Evolutionary conservation across 1,140 invertebrate genomes (phyloP), one percentile per base, ranked within the genome.

Genomic region (Euura saliciscinereae): DNA sequence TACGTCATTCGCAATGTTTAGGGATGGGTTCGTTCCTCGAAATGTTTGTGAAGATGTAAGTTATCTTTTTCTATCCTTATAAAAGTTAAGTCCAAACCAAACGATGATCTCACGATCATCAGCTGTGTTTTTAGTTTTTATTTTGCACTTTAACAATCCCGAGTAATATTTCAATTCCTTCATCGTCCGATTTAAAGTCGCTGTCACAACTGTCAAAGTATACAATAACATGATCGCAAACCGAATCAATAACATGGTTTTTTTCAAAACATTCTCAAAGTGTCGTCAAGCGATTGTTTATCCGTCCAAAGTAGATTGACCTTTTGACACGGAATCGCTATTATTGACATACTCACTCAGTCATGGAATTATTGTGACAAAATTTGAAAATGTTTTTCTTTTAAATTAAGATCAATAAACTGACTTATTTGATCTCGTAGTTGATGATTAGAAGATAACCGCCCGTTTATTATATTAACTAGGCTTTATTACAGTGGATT

Each of bases 101-200:
- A n/a, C n/a, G n/a, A n/a, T n/a, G n/a, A n/a, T n/a, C 28, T 28
- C 28, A 28, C 28, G 28, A 28, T 28, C 28, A 59, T 59, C 51
- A 59, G 51, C 51, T 59, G 51, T 59, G 51, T 59, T 59, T 10
- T 59, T 59, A n/a, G n/a, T 28, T 28, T 59, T 59, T 59, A 59
- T 4, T 59, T 59, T 59, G 28, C 28, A 28, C 28, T 28, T 28
- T 28, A 1, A 28, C 51, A n/a, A 59, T 3, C 51, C 13, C 51
- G 13, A 59, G 51, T 59, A 4, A 59, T n/a, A 11, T 59, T 4
- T 11, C 51, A n/a, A 6, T 6, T 59, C 51, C 2, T 59, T 6
- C 13, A 28, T 28, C 28, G 28, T 28, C 28, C 28, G 28, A 28
- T 28, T 28, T 28, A 28, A 28, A 28, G 28, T 28, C 28, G 28